Evolutionary conservation across 1,140 invertebrate species (phyloP).

Genomic region (Pinna nobilis): DNA sequence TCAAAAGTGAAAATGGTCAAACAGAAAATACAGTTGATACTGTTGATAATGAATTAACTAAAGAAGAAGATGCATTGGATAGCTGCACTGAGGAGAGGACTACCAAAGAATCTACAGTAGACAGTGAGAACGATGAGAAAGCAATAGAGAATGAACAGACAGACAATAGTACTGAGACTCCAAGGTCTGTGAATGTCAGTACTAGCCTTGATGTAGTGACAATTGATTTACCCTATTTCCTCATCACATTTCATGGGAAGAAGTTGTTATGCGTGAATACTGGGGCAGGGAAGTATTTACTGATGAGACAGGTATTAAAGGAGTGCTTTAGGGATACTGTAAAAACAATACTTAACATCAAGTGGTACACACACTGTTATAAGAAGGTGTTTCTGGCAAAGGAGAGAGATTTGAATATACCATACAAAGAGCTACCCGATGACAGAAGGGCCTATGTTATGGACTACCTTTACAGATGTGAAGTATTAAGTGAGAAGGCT

Average conservation of each 20-base stretch:
- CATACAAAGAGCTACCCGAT: slow-evolving; percentile 5
- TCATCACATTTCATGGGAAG: slow-evolving; percentile 7
- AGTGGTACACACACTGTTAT: neutral
- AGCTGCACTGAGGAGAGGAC: no score
- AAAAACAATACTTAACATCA: neutral
- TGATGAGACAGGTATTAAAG: slow-evolving; percentile 9
- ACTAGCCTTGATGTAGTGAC: no score
- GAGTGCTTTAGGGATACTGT: neutral
- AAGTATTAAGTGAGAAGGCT: neutral
- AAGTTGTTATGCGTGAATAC: slow-evolving; percentile 4
- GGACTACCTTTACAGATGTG: neutral
- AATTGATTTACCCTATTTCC: no score
- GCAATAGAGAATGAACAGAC: no score
- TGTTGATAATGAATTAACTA: no score
- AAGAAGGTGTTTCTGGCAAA: slow-evolving; percentile 7
- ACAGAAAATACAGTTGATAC: no score
- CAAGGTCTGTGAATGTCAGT: no score
- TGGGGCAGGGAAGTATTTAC: neutral
- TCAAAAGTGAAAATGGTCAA: no score
- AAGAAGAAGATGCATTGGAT: no score
- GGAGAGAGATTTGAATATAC: slow-evolving; percentile 12
- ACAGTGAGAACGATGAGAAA: no score
- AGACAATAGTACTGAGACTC: no score
- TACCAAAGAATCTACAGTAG: no score
- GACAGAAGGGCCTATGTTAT: neutral